Base-by-base conservation (phyloP, 1,140 invertebrate genomes). In the Alviniconcha marisindica region DNA sequence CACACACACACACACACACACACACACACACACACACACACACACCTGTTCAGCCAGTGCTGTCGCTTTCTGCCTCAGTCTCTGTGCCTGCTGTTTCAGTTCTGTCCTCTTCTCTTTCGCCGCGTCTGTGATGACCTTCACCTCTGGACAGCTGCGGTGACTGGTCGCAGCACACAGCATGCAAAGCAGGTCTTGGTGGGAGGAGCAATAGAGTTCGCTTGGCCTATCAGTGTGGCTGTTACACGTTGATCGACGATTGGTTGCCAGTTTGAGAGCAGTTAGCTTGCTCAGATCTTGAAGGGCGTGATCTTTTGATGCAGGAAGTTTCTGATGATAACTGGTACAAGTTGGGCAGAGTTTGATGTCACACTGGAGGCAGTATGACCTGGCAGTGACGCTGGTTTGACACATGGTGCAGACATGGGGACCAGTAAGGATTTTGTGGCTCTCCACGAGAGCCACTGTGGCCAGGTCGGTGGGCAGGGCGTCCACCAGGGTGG, bases 401-500 rank as follows among this genome's bases (percentile, higher is more conserved):
- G 31, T 71, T 21, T 28, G 36, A 42, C 71, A 74, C 71, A 74
- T 18, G 38, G 36, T 33, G 24, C 71, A 74, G 15, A 74, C 38
- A 1, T 74, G 71, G 42, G 36, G 15, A 5, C 40, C 71, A 12
- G 71, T 10, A 21, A 74, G 12, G 2, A 44, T 15, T 21, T 44
- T 28, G 36, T 42, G 36, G 18, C 36, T 33, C 24, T 74, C 36
- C 38, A 74, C 71, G 24, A 14, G 71, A 3, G 38, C 5, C 71
- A 12, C 21, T 4, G 71, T 74, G 71, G 36, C 28, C 71, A 40
- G 24, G 71, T 74, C 71, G 2, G 71, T 74, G 38, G 71, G 71
- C 71, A 74, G 38, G 15, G 36, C 54, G 81, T 74, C 81, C 48
- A 82, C 56, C 69, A 38, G 81, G 48, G 14, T 63, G 69, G 31